Evolutionary conservation across 2,113 vertebrate species (phyloP).

Genomic region (Onychostoma macrolepis): DNA sequence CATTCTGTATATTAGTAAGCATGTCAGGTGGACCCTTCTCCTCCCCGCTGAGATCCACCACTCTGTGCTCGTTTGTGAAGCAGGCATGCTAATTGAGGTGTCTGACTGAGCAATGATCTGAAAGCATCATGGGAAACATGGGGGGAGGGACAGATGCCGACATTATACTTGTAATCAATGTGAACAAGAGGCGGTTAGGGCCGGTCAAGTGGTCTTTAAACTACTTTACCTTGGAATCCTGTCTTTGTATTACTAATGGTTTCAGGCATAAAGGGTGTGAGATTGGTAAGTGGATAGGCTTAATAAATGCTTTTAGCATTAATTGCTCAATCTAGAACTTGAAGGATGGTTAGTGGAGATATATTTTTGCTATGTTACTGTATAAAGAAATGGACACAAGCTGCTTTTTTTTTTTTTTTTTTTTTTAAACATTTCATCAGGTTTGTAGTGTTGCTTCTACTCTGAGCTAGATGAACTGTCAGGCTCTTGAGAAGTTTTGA

Average conservation of each 20-base stretch:
- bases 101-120: constrained; percentile 49
- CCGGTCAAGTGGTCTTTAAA: constrained; percentile 21
- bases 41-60: constrained; percentile 56
- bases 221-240: neutral
- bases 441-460: neutral
- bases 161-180: constrained; percentile 3
- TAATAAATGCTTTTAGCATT: neutral
- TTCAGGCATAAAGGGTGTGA: neutral
- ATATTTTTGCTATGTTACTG: neutral
- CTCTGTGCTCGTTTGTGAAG: constrained; percentile 59
- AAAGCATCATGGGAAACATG: neutral
- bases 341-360: neutral
- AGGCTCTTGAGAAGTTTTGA: constrained; percentile 48
- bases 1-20: constrained; percentile 51
- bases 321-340: neutral
- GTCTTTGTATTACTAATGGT: neutral
- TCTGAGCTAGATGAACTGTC: constrained; percentile 1
- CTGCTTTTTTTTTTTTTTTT: no score
- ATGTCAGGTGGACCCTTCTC: constrained; percentile 61
- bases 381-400: neutral
- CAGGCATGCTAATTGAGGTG: constrained; percentile 56
- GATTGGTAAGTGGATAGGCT: neutral
- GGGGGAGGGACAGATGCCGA: neutral
- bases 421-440: no score
- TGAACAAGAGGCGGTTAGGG: neutral